phyloP scores from a whole-genome alignment of 1,140 invertebrate genomes.

The Diorhabda elongata region DNA sequence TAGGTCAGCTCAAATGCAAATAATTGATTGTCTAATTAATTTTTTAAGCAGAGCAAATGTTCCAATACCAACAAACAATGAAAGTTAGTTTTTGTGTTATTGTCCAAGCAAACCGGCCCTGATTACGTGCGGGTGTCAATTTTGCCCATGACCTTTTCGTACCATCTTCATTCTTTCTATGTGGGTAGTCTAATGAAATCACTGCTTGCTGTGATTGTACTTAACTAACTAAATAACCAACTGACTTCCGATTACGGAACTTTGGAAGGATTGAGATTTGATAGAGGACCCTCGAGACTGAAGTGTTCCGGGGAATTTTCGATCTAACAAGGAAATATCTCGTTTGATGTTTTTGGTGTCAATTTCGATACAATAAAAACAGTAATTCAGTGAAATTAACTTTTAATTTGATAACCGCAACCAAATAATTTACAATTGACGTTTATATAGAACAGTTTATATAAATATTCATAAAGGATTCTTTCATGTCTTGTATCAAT shows the following conservation, averaged over 20 bases:
- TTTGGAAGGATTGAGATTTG: not conserved
- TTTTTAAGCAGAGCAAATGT: too few species aligned
- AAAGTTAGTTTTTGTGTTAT: too few species aligned
- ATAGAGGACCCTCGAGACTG: not conserved
- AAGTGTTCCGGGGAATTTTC: not conserved
- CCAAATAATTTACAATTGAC: too few species aligned
- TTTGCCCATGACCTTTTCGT: constrained; percentile 20
- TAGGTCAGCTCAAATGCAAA: too few species aligned
- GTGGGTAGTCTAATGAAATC: constrained; percentile 25
- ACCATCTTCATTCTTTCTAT: constrained; percentile 13
- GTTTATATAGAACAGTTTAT: too few species aligned
- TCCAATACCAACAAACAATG: too few species aligned
- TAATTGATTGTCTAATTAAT: too few species aligned
- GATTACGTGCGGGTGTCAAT: constrained; percentile 30
- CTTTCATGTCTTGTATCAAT: too few species aligned
- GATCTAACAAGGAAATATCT: not conserved
- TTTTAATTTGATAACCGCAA: too few species aligned
- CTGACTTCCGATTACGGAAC: constrained; percentile 6
- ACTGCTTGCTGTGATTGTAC: constrained; percentile 4
- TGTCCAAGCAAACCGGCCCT: not conserved
- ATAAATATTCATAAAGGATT: too few species aligned
- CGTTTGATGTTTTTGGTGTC: not conserved
- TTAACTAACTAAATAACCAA: constrained; percentile 3
- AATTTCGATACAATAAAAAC: too few species aligned
- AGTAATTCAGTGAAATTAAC: too few species aligned